phyloP scores from a whole-genome alignment of 2,797 vertebrate species.

The Gallirallus australis region DNA sequence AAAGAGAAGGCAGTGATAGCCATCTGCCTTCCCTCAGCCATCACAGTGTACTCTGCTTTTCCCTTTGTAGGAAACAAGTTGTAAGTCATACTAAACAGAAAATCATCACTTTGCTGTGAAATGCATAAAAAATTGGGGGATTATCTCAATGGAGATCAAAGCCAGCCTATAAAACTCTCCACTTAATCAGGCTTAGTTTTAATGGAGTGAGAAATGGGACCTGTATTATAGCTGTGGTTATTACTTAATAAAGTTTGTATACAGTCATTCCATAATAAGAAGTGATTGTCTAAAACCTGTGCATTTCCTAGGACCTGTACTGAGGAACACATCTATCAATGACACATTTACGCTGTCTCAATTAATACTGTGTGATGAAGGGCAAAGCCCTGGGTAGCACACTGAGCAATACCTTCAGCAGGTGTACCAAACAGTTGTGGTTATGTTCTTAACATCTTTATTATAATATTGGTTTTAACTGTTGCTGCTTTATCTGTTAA shows the following conservation, averaged over 20 bases:
- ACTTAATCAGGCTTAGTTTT: not conserved
- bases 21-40: not conserved
- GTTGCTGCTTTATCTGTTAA: not conserved
- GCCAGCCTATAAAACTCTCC: not conserved
- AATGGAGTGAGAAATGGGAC: not conserved
- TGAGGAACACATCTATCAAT: not conserved
- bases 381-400: not conserved
- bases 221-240: not conserved
- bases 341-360: slow-evolving; percentile 11
- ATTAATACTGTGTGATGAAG: not conserved
- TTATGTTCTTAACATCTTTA: not conserved
- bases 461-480: not conserved
- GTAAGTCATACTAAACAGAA: not conserved
- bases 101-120: not conserved
- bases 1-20: not conserved
- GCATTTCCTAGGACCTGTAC: not conserved
- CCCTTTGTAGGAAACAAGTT: not conserved
- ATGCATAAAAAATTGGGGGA: not conserved
- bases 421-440: not conserved
- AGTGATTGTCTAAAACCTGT: not conserved
- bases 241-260: slow-evolving; percentile 29
- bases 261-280: not conserved
- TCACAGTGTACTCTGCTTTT: not conserved
- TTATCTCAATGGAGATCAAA: not conserved
- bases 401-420: not conserved